Evolutionary conservation across 2,797 vertebrate species (phyloP), one percentile per base, ranked within the genome.

Genomic region (Siniperca undulata): DNA sequence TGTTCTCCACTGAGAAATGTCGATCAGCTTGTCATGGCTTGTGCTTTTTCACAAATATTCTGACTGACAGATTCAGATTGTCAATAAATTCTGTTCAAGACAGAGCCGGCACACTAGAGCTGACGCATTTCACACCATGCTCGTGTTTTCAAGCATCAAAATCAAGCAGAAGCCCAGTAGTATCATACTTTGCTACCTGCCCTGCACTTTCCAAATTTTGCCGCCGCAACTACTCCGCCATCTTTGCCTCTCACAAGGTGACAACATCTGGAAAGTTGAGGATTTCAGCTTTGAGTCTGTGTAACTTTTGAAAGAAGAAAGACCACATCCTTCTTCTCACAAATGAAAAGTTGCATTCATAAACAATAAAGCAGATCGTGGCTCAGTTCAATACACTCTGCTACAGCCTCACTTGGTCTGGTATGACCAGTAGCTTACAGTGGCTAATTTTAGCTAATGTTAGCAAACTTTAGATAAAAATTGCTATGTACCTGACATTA

Each of bases 111-210:
- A 50, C n/a, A 27, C 17, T 19, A 27, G 7, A 78, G 56, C 77
- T 53, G 59, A 70, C 36, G 17, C 68, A 24, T 60, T 72, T 81
- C 65, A 64, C 76, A 74, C 69, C 60, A 22, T 4, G 16, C 17
- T 36, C 42, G 34, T 81, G 50, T 82, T 62, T 73, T 67, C 36
- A 70, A 66, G 74, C 67, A 38, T 65, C 34, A 34, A 64, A 70
- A 67, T 64, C 53, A 59, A 78, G 40, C 55, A 67, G n/a, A 66
- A 30, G 38, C 16, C 20, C 24, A 3, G 38, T 34, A 40, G 2
- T 22, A 66, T 72, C 66, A 61, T 71, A 75, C 48, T 71, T 38
- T 12, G 13, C 62, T 67, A 56, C 55, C 60, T 72, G 17, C 19
- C 10, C 17, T 7, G 0, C 52, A n/a, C 52, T 50, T 78, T 74